Evolutionary conservation across 1,140 invertebrate genomes (phyloP).

Genomic region (Aphelenchoides avenae): DNA sequence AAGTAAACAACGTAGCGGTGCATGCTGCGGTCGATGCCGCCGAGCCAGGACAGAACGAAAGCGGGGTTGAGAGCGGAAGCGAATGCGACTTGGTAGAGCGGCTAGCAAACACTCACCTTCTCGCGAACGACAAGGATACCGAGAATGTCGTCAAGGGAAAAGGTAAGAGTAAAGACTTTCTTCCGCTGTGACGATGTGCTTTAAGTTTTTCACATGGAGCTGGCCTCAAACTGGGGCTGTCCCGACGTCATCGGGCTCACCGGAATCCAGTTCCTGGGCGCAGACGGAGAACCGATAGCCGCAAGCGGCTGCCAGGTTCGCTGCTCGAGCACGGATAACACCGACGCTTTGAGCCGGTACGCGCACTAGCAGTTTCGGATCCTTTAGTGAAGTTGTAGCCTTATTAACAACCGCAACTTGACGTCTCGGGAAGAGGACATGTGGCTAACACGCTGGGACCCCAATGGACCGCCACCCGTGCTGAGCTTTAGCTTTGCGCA

Average conservation of each 20-base stretch:
- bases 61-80: slow-evolving; percentile 12
- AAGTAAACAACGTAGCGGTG: too few species aligned
- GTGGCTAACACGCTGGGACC: too few species aligned
- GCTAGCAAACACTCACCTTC: neutral
- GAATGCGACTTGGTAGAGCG: slow-evolving; percentile 1
- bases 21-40: too few species aligned
- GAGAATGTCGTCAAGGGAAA: slow-evolving; percentile 12
- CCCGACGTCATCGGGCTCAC: slow-evolving; percentile 62
- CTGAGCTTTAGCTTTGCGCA: slow-evolving; percentile 63
- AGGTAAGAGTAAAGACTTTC: too few species aligned
- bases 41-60: slow-evolving; percentile 12
- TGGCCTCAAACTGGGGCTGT: slow-evolving; percentile 63
- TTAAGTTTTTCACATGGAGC: slow-evolving; percentile 61
- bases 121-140: slow-evolving; percentile 1
- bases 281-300: slow-evolving; percentile 60
- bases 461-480: slow-evolving; percentile 54
- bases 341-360: too few species aligned
- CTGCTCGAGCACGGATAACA: slow-evolving; percentile 54
- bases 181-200: too few species aligned
- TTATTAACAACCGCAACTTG: neutral
- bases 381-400: slow-evolving; percentile 11
- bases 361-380: neutral
- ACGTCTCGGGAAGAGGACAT: too few species aligned
- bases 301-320: slow-evolving; percentile 53
- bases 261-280: slow-evolving; percentile 62